These are phyloP conservation scores for Pachypeltis micranthus DNA, from an alignment of 1,140 invertebrate species.

Conservation along the genomic window DNA sequence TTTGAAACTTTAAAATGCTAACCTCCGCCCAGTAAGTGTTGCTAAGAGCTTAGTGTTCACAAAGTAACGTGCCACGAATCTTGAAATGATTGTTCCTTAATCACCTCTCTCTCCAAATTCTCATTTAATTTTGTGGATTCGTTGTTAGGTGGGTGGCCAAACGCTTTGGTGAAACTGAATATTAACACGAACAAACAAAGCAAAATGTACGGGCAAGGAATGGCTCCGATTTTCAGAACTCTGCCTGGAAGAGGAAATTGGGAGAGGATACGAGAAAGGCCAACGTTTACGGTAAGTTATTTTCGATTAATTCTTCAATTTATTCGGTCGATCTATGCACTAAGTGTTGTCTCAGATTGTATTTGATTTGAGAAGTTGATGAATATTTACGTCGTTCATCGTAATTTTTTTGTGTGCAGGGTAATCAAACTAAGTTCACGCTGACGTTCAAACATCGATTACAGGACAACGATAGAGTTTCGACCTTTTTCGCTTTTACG, in stretches of 20 bases:
- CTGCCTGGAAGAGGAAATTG: constrained; percentile 58
- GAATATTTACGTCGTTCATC: no score
- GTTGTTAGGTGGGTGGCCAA: constrained; percentile 40
- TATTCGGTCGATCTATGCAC: no score
- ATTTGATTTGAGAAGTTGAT: no score
- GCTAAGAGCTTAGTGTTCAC: no score
- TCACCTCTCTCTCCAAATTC: no score
- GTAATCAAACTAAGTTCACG: constrained; percentile 49
- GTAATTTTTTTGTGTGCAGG: constrained; percentile 23
- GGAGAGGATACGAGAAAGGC: constrained; percentile 66
- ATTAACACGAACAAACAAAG: constrained; percentile 80
- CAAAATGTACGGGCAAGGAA: constrained; percentile 83
- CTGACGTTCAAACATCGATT: constrained; percentile 67
- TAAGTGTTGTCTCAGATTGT: no score
- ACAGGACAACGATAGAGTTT: constrained; percentile 55
- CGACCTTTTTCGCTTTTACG: constrained; percentile 82
- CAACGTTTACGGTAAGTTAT: constrained; percentile 38
- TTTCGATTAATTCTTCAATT: no score
- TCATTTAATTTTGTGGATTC: no score
- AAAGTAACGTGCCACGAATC: no score
- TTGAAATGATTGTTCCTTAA: no score
- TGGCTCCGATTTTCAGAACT: constrained; percentile 66
- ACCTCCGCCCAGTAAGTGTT: no score
- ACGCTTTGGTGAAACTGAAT: constrained; percentile 59
- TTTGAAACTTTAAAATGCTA: no score